These are phyloP conservation scores for Calameuta idolon DNA, from an alignment of 2,888 invertebrate species.

Conservation along the genomic window DNA sequence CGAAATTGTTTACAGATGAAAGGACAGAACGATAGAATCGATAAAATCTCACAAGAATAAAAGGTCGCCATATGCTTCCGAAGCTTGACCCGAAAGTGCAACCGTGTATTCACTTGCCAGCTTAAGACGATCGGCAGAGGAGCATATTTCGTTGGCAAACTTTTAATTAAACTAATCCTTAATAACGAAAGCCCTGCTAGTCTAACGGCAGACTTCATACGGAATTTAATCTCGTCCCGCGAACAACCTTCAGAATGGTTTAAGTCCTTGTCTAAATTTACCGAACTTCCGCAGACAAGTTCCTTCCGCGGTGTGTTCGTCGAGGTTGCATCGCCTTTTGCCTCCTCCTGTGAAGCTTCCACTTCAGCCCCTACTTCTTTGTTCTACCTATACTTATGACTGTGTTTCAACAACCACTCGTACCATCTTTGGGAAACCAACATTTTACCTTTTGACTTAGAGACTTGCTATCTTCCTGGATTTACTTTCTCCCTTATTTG, in stretches of 20 bases:
- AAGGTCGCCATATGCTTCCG: neutral
- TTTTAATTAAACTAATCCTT: constrained; percentile 20
- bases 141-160: constrained; percentile 15
- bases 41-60: neutral
- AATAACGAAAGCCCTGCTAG: constrained; percentile 12
- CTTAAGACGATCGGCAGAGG: constrained; percentile 1
- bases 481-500: no score
- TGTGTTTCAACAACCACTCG: neutral
- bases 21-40: neutral
- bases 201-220: constrained; percentile 8
- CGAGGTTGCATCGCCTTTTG: neutral
- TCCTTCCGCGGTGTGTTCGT: neutral
- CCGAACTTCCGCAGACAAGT: neutral
- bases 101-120: neutral
- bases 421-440: neutral
- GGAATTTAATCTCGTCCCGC: constrained; percentile 18
- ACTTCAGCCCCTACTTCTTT: neutral
- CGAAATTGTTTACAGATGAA: neutral
- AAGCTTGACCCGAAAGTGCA: neutral
- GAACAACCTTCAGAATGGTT: neutral
- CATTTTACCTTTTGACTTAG: neutral
- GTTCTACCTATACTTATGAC: neutral
- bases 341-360: neutral
- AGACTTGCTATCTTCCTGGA: no score
- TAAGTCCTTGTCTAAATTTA: constrained; percentile 5